Evolutionary conservation across 2,888 invertebrate species (phyloP).

Genomic region (Mechanitis messenoides): DNA sequence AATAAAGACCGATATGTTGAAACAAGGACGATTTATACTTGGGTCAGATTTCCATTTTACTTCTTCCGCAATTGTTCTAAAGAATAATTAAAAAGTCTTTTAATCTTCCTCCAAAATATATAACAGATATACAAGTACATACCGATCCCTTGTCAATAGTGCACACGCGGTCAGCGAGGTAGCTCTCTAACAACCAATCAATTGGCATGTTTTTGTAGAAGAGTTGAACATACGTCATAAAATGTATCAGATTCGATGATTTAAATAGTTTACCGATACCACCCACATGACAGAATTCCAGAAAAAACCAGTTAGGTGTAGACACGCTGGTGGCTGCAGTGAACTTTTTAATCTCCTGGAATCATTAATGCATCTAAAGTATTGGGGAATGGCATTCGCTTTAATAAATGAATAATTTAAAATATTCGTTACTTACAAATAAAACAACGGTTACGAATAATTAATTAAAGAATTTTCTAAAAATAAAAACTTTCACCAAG

Average conservation of each 20-base stretch:
- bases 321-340: conserved; percentile 35
- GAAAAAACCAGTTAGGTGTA: conserved; percentile 89
- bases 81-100: background rate
- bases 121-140: conserved; percentile 48
- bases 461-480: too few species aligned
- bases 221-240: conserved; percentile 95
- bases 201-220: conserved; percentile 97
- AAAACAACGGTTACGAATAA: too few species aligned
- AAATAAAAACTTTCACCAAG: too few species aligned
- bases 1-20: conserved; percentile 96
- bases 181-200: conserved; percentile 95
- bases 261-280: conserved; percentile 98
- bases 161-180: conserved; percentile 93
- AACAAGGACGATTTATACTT: conserved; percentile 94
- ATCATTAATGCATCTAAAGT: conserved; percentile 17
- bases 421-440: too few species aligned
- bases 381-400: background rate
- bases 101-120: too few species aligned
- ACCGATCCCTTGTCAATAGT: conserved; percentile 84
- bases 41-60: conserved; percentile 86
- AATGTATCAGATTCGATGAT: conserved; percentile 88
- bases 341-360: conserved; percentile 55
- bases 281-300: conserved; percentile 95
- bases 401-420: background rate
- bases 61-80: conserved; percentile 90